Evolutionary conservation across 2,888 invertebrate species (phyloP), one percentile per base, ranked within the genome.

Genomic region (Morpho helenor): DNA sequence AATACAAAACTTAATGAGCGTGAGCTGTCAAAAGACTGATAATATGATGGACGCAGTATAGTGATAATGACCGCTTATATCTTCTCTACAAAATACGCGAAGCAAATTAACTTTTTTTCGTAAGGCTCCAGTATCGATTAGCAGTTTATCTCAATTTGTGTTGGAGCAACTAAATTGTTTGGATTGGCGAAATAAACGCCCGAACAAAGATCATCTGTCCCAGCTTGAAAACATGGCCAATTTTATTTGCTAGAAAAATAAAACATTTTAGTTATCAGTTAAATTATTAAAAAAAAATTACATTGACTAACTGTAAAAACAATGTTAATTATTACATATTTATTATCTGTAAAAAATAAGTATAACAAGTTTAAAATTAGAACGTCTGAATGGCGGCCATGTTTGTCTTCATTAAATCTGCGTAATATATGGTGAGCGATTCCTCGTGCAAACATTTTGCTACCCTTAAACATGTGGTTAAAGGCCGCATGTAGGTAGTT

Each of bases 131-230:
- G 66, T 72, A 77, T 80, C 75, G 73, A 81, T 80, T 77, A 74
- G 68, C 77, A 75, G 75, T 83, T 82, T 77, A 82, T 84, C 82
- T 83, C 78, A 80, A 84, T 84, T 76, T 75, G 69, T 74, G 71
- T 76, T 74, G 66, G 68, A 66, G 66, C 73, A 76, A 79, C 79
- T 75, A 77, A 80, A 77, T 75, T 76, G 76, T 80, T 81, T 77
- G 75, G 70, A 74, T 76, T 74, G 71, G 70, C 67, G 70, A 72
- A 77, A 78, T 77, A 77, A 79, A 79, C 70, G 72, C 74, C 74
- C 68, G 62, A 71, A 70, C 66, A 70, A 76, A 75, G 75, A 76
- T 71, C 76, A 75, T 75, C 69, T 67, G 68, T 74, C 16, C 71
- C 71, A 70, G 67, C 59, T 50, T 47, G 43, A 41, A 52, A 51